phyloP scores from a whole-genome alignment of 2,888 invertebrate genomes.

The Parasteatoda lunata region DNA sequence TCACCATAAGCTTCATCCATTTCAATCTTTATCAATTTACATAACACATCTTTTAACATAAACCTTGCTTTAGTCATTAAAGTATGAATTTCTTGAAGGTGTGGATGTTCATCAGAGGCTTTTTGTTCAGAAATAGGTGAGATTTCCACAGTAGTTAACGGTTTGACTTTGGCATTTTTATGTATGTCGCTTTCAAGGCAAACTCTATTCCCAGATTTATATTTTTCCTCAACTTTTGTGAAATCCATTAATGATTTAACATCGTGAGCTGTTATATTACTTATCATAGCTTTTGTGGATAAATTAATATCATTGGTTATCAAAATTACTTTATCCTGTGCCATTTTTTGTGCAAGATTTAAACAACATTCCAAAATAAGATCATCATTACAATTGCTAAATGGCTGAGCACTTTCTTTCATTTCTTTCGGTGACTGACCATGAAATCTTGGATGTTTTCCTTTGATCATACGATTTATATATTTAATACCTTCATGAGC shows the following conservation, averaged over 20 bases:
- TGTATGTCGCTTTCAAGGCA: too few relatives aligned
- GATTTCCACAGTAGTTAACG: too few relatives aligned
- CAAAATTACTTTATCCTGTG: slow-evolving; percentile 39
- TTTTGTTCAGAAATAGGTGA: too few relatives aligned
- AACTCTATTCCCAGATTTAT: too few relatives aligned
- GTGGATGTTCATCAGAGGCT: too few relatives aligned
- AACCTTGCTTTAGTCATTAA: too few relatives aligned
- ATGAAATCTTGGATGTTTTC: slow-evolving; percentile 51
- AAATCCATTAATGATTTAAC: slow-evolving; percentile 1
- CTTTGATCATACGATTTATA: slow-evolving; percentile 26
- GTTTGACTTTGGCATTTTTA: too few relatives aligned
- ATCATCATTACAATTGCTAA: slow-evolving; percentile 3
- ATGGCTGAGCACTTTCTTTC: neutral
- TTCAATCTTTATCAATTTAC: too few relatives aligned
- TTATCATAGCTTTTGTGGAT: slow-evolving; percentile 28
- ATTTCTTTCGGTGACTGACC: slow-evolving; percentile 40
- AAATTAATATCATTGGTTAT: slow-evolving; percentile 60
- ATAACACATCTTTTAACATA: too few relatives aligned
- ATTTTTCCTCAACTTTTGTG: too few relatives aligned
- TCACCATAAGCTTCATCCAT: too few relatives aligned
- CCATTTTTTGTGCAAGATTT: slow-evolving; percentile 4
- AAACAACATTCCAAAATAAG: neutral
- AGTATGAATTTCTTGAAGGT: too few relatives aligned
- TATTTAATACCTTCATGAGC: slow-evolving; percentile 33
- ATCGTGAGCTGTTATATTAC: slow-evolving; percentile 28